Percentiles rank a stretch among this genome's conserved stretches.
Conservation (phyloP, 2,888 invertebrate genomes). For the Zygothrica quintamaculata region DNA sequence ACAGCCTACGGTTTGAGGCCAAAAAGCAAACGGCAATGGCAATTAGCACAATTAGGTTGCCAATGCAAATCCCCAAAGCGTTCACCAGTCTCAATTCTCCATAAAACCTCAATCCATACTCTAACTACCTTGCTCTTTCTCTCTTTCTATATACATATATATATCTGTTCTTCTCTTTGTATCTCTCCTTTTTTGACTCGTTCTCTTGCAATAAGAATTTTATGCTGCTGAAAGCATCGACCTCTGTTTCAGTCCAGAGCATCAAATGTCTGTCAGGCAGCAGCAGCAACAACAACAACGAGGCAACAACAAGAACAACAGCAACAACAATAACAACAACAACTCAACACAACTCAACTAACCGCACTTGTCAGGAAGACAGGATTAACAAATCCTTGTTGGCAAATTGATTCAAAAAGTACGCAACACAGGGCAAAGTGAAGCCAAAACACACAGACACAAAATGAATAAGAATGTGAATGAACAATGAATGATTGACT, state of each 20-base stretch:
- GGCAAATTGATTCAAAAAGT: constrained; percentile 83
- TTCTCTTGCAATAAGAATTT: constrained; percentile 64
- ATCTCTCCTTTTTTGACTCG: constrained; percentile 6
- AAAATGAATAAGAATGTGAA: constrained; percentile 14
- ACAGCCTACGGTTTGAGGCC: constrained; percentile 44
- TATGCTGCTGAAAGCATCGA: constrained; percentile 73
- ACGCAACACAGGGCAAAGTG: constrained; percentile 54
- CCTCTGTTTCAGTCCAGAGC: constrained; percentile 44
- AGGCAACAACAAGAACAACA: too few species aligned
- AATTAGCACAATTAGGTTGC: constrained; percentile 82
- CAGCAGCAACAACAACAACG: constrained; percentile 37
- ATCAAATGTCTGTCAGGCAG: constrained; percentile 57
- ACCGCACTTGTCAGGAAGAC: constrained; percentile 84
- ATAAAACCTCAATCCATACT: neutral
- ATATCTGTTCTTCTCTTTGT: constrained; percentile 3
- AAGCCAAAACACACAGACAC: constrained; percentile 32
- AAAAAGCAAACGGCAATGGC: constrained; percentile 65
- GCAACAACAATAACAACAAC: constrained; percentile 33
- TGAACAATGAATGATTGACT: neutral
- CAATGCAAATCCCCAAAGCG: constrained; percentile 79
- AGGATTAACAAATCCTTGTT: constrained; percentile 84
- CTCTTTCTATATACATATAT: neutral
- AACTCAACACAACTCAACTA: constrained; percentile 75
- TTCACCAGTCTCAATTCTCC: constrained; percentile 47
- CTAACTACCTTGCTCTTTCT: neutral